Percentiles rank a stretch among this genome's conserved stretches.
Evolutionary conservation across 2,113 vertebrate genomes (phyloP).

Genomic region (Mustela nigripes): DNA sequence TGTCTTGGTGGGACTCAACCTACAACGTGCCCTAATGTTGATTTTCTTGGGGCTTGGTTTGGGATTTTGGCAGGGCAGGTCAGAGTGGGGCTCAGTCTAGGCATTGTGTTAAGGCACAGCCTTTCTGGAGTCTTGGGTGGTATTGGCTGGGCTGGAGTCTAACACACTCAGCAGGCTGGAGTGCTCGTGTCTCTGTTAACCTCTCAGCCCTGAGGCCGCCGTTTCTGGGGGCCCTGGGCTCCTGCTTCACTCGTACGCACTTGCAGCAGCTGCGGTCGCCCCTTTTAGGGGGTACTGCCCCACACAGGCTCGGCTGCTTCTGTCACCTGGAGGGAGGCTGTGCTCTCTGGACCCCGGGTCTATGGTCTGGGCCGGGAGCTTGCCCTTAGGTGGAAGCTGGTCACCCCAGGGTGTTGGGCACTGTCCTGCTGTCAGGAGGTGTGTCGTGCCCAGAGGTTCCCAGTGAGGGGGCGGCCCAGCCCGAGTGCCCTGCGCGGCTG

Average conservation of each 20-base stretch:
- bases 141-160: not conserved
- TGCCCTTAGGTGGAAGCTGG: rapidly evolving
- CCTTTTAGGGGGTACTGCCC: not conserved
- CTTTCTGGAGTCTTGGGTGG: not conserved
- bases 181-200: rapidly evolving
- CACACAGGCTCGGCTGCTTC: too few species aligned
- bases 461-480: rapidly evolving
- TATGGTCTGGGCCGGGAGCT: not conserved
- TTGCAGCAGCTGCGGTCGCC: rapidly evolving
- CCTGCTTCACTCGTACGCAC: rapidly evolving
- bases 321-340: rapidly evolving
- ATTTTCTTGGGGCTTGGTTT: too few species aligned
- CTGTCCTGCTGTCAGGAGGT: not conserved
- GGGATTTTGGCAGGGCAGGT: not conserved
- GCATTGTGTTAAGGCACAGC: rapidly evolving
- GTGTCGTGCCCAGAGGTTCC: not conserved
- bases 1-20: not conserved
- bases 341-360: not conserved
- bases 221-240: not conserved
- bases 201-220: not conserved
- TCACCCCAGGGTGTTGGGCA: rapidly evolving
- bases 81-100: not conserved
- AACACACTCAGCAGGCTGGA: rapidly evolving
- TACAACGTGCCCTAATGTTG: rapidly evolving
- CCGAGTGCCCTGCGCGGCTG: rapidly evolving